Conservation (phyloP, 2,113 vertebrate species). For the Coregonus clupeaformis region DNA sequence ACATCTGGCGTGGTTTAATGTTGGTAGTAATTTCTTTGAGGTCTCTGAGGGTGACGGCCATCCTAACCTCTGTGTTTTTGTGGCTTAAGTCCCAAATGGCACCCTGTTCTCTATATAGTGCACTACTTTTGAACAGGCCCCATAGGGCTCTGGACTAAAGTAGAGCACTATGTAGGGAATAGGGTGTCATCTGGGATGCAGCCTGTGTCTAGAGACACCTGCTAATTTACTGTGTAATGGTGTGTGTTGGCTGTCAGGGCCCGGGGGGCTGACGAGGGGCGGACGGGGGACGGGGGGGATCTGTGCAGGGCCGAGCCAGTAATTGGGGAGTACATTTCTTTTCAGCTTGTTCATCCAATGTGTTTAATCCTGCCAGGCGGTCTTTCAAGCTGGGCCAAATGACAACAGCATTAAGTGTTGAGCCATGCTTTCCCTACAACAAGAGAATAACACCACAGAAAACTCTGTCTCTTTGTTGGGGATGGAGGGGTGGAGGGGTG, state of each 20-base stretch:
- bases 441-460: constrained; percentile 52
- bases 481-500: constrained; percentile 36
- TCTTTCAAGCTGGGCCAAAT: constrained; percentile 73
- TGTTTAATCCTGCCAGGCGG: constrained; percentile 47
- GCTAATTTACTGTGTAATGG: constrained; percentile 71
- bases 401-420: constrained; percentile 67
- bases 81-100: too few relatives aligned
- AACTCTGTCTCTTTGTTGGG: constrained; percentile 61
- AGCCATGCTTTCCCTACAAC: constrained; percentile 60
- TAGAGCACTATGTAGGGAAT: too few relatives aligned
- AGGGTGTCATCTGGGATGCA: constrained; percentile 19
- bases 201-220: constrained; percentile 70
- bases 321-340: constrained; percentile 71
- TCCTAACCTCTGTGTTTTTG: too few relatives aligned
- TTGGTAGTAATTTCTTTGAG: too few relatives aligned
- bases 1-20: too few relatives aligned
- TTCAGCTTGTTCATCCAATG: constrained; percentile 54
- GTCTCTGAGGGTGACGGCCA: too few relatives aligned
- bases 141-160: too few relatives aligned
- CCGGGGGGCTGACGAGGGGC: neutral
- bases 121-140: constrained; percentile 5
- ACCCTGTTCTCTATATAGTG: too few relatives aligned
- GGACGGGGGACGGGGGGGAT: constrained; percentile 36
- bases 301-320: constrained; percentile 52
- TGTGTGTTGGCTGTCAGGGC: constrained; percentile 49